These are phyloP conservation scores for Thysanoteuthis rhombus DNA, from an alignment of 2,888 invertebrate species.

Conservation along the genomic window DNA sequence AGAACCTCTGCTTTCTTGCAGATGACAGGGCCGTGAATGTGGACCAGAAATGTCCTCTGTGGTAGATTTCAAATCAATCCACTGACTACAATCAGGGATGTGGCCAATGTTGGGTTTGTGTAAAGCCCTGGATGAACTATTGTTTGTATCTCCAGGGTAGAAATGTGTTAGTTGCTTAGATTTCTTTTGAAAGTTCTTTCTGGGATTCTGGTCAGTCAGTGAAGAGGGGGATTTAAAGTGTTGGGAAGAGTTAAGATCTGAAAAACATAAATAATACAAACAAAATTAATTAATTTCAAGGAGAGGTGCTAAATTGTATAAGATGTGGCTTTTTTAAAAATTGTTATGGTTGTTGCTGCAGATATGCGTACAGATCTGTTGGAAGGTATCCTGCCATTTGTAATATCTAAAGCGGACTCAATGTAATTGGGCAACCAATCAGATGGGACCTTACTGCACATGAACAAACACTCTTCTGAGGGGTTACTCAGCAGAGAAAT, in stretches of 20 bases:
- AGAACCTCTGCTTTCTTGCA: background rate
- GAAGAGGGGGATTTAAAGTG: background rate
- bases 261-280: background rate
- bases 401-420: too few species aligned
- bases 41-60: background rate
- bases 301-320: background rate
- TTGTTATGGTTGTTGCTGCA: background rate
- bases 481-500: too few species aligned
- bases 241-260: background rate
- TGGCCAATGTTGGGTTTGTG: slow-evolving; percentile 12
- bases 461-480: too few species aligned
- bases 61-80: background rate
- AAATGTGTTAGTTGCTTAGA: background rate
- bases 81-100: background rate
- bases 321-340: background rate
- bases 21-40: background rate
- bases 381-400: too few species aligned
- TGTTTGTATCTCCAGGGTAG: background rate
- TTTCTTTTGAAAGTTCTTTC: background rate
- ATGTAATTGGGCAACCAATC: too few species aligned
- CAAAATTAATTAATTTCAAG: background rate
- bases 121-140: background rate
- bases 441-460: too few species aligned
- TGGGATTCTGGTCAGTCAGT: background rate
- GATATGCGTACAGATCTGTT: too few species aligned